Conservation (phyloP, 2,888 invertebrate species). For the Neoaliturus tenellus region DNA sequence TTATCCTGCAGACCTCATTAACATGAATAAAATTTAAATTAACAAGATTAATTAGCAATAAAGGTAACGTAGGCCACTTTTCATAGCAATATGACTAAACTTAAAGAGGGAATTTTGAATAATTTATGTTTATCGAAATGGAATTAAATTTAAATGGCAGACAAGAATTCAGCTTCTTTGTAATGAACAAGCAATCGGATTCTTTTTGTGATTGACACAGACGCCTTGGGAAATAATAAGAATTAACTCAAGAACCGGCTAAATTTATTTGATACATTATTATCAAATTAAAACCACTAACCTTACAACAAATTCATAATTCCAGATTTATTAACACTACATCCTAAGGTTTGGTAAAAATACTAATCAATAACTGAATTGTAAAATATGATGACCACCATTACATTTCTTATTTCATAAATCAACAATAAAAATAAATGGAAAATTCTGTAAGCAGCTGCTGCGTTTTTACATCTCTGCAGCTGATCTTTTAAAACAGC, state of each 20-base stretch:
- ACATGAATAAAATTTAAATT: not conserved
- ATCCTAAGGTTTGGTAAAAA: not conserved
- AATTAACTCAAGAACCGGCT: constrained; percentile 1
- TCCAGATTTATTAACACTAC: constrained; percentile 1
- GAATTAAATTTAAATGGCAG: not conserved
- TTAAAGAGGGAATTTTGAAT: not conserved
- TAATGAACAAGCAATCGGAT: constrained; percentile 19
- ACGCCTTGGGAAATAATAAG: constrained; percentile 18
- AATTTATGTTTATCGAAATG: not conserved
- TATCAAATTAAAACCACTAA: constrained; percentile 14
- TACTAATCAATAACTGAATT: constrained; percentile 45
- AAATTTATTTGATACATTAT: not conserved
- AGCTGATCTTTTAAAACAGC: constrained; percentile 49
- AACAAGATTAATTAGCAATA: not conserved
- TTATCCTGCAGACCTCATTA: not conserved
- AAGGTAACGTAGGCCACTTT: not conserved
- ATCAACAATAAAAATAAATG: constrained; percentile 50
- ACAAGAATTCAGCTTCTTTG: not conserved
- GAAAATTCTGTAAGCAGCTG: constrained; percentile 48
- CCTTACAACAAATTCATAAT: constrained; percentile 10
- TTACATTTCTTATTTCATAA: constrained; percentile 50
- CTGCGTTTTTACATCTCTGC: constrained; percentile 50
- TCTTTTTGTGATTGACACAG: constrained; percentile 24
- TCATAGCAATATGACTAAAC: no score
- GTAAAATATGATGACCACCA: constrained; percentile 47